Percentiles rank a stretch among this genome's conserved stretches.
These are phyloP conservation scores for Silurus meridionalis DNA, from an alignment of 2,113 vertebrate genomes.

Conservation along the genomic window DNA sequence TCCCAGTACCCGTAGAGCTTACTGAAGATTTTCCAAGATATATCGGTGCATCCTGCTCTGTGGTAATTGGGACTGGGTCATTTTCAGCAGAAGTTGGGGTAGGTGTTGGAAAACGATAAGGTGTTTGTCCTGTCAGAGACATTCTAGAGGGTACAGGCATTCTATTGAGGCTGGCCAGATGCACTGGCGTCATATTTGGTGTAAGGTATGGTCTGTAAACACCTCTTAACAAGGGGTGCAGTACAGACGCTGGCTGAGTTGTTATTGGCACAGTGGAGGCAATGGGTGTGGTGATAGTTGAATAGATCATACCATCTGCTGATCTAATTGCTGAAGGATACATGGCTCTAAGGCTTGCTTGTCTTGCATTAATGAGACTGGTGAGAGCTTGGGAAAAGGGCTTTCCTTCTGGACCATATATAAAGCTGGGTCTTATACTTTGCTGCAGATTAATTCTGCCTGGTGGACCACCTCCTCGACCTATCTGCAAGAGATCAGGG, in stretches of 20 bases:
- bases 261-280: constrained; percentile 97
- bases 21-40: constrained; percentile 86
- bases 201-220: constrained; percentile 84
- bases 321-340: constrained; percentile 88
- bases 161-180: constrained; percentile 84
- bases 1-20: constrained; percentile 59
- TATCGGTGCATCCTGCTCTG: constrained; percentile 80
- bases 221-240: constrained; percentile 85
- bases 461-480: constrained; percentile 66
- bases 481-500: constrained; percentile 82
- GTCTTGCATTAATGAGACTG: constrained; percentile 79
- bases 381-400: constrained; percentile 76
- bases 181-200: constrained; percentile 81
- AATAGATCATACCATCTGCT: constrained; percentile 96
- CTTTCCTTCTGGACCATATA: constrained; percentile 83
- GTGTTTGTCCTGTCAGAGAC: constrained; percentile 73
- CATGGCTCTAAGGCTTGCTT: constrained; percentile 82
- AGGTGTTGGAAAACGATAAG: constrained; percentile 80
- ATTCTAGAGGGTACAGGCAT: constrained; percentile 82
- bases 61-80: constrained; percentile 49
- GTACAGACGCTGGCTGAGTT: constrained; percentile 89
- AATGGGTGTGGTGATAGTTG: constrained; percentile 97
- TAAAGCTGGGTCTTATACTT: constrained; percentile 78
- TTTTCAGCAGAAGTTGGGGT: constrained; percentile 61
- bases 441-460: constrained; percentile 72